Conservation (phyloP, 2,888 invertebrate species). For the Seira musarum region DNA sequence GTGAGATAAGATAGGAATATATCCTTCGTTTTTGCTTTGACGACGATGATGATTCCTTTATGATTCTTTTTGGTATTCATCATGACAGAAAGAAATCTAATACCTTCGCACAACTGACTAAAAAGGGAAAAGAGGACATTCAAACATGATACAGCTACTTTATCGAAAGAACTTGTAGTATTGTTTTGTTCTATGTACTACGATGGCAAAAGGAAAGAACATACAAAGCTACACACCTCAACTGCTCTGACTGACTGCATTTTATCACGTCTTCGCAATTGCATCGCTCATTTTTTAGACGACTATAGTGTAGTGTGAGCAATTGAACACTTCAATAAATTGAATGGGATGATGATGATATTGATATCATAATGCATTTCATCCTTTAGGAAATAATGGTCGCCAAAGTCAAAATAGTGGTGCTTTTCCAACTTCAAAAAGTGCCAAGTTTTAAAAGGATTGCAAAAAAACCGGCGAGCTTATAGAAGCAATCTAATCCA, state of each 20-base stretch:
- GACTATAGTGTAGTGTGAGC: not conserved
- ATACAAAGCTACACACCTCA: not conserved
- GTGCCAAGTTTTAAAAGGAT: too few species aligned
- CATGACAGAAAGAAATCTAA: constrained; percentile 55
- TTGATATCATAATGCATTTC: constrained; percentile 5
- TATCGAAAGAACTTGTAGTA: constrained; percentile 13
- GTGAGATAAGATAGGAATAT: constrained; percentile 39
- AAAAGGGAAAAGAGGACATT: constrained; percentile 57
- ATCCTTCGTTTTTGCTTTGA: constrained; percentile 24
- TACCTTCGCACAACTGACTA: constrained; percentile 47
- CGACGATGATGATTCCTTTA: constrained; percentile 19
- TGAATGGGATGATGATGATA: not conserved
- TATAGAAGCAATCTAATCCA: too few species aligned
- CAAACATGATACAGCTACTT: constrained; percentile 56
- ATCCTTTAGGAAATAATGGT: too few species aligned
- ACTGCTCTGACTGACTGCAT: not conserved
- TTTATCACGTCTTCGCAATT: not conserved
- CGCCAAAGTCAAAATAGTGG: too few species aligned
- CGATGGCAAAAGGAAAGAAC: not conserved
- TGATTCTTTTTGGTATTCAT: constrained; percentile 40
- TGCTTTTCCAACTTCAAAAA: too few species aligned
- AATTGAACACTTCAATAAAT: not conserved
- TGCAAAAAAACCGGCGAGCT: too few species aligned
- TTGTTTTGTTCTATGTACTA: not conserved
- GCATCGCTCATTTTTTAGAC: not conserved